Percentiles rank a stretch among this genome's conserved stretches.
These are phyloP conservation scores for Idaea aversata DNA, from an alignment of 2,888 invertebrate genomes.

Conservation along the genomic window DNA sequence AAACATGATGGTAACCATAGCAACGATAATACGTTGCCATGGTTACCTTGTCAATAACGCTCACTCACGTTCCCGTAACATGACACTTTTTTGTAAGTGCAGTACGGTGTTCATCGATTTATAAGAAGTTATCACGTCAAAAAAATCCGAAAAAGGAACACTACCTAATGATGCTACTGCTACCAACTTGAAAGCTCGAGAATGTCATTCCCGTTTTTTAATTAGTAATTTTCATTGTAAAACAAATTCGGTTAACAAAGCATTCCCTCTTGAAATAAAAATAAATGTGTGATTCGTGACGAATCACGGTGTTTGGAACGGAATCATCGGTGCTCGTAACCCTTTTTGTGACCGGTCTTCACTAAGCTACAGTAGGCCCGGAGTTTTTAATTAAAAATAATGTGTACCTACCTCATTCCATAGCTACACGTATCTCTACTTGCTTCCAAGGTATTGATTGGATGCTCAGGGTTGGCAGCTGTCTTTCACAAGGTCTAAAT, in stretches of 20 bases:
- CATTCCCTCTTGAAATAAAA: slow-evolving; percentile 71
- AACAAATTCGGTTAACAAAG: slow-evolving; percentile 79
- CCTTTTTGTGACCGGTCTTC: slow-evolving; percentile 72
- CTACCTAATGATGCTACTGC: slow-evolving; percentile 2
- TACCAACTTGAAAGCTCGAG: background rate
- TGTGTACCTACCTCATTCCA: slow-evolving; percentile 45
- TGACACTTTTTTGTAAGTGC: no score
- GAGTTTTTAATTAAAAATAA: slow-evolving; percentile 77
- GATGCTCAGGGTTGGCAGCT: slow-evolving; percentile 46
- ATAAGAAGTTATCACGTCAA: no score
- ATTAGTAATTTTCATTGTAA: slow-evolving; percentile 75
- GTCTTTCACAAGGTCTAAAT: slow-evolving; percentile 10
- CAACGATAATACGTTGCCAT: no score
- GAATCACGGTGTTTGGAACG: slow-evolving; percentile 75
- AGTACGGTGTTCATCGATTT: no score
- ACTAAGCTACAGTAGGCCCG: slow-evolving; percentile 74
- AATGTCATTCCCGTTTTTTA: slow-evolving; percentile 58
- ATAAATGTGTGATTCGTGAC: slow-evolving; percentile 76
- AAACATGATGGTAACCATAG: no score
- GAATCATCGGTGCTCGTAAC: slow-evolving; percentile 53
- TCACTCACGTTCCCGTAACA: no score
- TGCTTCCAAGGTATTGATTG: slow-evolving; percentile 28
- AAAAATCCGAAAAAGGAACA: slow-evolving; percentile 8
- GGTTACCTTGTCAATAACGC: no score
- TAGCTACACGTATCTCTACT: slow-evolving; percentile 62